Evolutionary conservation across 2,797 vertebrate genomes (phyloP).

Genomic region (Acropternis orthonyx): DNA sequence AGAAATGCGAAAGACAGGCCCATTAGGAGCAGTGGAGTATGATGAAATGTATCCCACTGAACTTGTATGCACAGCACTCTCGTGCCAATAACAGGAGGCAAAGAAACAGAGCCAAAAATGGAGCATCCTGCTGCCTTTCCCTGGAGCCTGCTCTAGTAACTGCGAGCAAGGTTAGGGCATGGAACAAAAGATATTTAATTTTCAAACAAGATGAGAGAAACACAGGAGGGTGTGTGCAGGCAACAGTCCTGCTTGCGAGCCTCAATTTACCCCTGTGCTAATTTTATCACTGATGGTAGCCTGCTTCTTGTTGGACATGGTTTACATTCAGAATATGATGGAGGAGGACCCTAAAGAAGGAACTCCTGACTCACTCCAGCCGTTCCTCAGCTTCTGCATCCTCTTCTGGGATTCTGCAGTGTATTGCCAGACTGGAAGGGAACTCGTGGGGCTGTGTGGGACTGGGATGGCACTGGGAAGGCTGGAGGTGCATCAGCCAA

Average conservation of each 20-base stretch:
- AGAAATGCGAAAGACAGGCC: conserved; percentile 65
- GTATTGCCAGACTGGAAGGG: neutral
- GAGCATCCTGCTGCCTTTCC: conserved; percentile 61
- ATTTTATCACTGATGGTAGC: conserved; percentile 20
- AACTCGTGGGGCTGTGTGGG: rapidly evolving
- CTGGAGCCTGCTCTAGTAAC: conserved; percentile 31
- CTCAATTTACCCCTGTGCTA: neutral
- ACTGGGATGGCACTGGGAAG: neutral
- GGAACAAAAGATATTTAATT: conserved; percentile 48
- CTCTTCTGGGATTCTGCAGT: neutral
- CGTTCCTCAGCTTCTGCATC: conserved; percentile 3
- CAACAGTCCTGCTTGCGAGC: neutral
- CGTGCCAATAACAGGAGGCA: conserved; percentile 58
- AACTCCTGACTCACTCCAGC: neutral
- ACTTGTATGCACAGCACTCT: conserved; percentile 45
- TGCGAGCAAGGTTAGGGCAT: conserved; percentile 21
- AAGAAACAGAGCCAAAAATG: conserved; percentile 54
- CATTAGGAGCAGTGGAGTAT: conserved; percentile 33
- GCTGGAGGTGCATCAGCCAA: neutral
- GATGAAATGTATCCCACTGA: conserved; percentile 69
- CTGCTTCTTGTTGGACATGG: conserved; percentile 23
- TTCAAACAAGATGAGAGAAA: conserved; percentile 21
- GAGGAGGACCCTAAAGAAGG: neutral
- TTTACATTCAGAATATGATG: conserved; percentile 4
- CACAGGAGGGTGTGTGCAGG: neutral